A percentile compares a stretch with the other conserved stretches of the same genome.
phyloP scores from a whole-genome alignment of 2,797 vertebrate species.

The Nannoperca obscura region DNA sequence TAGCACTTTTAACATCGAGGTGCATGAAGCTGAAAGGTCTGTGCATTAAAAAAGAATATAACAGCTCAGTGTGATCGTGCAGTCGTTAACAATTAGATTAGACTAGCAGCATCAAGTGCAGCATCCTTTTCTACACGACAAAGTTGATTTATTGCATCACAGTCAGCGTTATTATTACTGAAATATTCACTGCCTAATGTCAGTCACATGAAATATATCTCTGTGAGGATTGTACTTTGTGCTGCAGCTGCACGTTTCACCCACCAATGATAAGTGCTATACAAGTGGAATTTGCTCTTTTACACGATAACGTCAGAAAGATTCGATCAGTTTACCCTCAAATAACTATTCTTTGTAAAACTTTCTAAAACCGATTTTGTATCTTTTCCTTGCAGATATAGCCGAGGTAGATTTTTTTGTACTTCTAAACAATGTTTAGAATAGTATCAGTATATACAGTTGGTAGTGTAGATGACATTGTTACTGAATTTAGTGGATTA shows the following conservation, averaged over 20 bases:
- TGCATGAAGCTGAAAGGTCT: conserved; percentile 11
- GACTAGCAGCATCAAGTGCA: not conserved
- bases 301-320: conserved; percentile 4
- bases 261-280: conserved; percentile 52
- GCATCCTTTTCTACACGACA: not conserved
- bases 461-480: conserved; percentile 24
- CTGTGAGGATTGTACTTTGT: conserved; percentile 3
- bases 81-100: not conserved
- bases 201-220: conserved; percentile 11
- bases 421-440: conserved; percentile 67
- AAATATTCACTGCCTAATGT: conserved; percentile 38
- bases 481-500: conserved; percentile 44
- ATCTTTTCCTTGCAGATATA: conserved; percentile 72
- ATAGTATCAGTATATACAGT: conserved; percentile 33
- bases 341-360: conserved; percentile 77
- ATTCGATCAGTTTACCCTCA: conserved; percentile 58
- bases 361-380: conserved; percentile 79
- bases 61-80: too few species aligned
- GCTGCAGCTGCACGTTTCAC: conserved; percentile 33
- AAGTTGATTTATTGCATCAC: not conserved
- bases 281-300: conserved; percentile 35
- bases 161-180: not conserved
- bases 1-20: not conserved
- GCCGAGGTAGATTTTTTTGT: conserved; percentile 67
- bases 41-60: not conserved